These are phyloP conservation scores for Oligia strigilis DNA, from an alignment of 2,888 invertebrate species.

Conservation along the genomic window DNA sequence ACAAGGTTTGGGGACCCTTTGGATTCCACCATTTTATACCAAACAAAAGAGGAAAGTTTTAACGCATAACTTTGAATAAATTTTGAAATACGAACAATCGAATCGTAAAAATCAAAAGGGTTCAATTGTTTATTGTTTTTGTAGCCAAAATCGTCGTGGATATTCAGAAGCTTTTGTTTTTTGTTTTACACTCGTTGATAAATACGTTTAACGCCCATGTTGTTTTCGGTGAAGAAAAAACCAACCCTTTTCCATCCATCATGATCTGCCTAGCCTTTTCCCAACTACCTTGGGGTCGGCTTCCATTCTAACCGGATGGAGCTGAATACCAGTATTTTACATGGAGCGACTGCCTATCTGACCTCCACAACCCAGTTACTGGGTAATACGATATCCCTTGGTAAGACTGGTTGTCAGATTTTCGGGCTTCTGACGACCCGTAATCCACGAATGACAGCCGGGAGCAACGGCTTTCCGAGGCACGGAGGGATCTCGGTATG, in stretches of 20 bases:
- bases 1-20: background rate
- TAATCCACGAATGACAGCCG: too few species aligned
- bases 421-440: too few species aligned
- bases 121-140: slow-evolving; percentile 18
- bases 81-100: slow-evolving; percentile 24
- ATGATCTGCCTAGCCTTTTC: too few species aligned
- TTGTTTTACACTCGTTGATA: slow-evolving; percentile 15
- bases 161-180: slow-evolving; percentile 12
- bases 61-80: slow-evolving; percentile 22
- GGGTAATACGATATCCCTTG: too few species aligned
- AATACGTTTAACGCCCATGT: slow-evolving; percentile 16
- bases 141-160: background rate
- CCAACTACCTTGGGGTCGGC: too few species aligned
- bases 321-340: too few species aligned
- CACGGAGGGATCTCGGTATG: too few species aligned
- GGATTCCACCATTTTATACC: slow-evolving; percentile 5
- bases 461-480: too few species aligned
- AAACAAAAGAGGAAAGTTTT: slow-evolving; percentile 25
- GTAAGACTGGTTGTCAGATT: too few species aligned
- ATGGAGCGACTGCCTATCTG: too few species aligned
- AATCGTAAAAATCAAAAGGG: slow-evolving; percentile 12
- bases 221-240: background rate
- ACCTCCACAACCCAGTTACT: too few species aligned
- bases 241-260: background rate
- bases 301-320: too few species aligned